Evolutionary conservation across 2,113 vertebrate genomes (phyloP), one percentile per base, ranked within the genome.

Genomic region (Lycaon pictus): DNA sequence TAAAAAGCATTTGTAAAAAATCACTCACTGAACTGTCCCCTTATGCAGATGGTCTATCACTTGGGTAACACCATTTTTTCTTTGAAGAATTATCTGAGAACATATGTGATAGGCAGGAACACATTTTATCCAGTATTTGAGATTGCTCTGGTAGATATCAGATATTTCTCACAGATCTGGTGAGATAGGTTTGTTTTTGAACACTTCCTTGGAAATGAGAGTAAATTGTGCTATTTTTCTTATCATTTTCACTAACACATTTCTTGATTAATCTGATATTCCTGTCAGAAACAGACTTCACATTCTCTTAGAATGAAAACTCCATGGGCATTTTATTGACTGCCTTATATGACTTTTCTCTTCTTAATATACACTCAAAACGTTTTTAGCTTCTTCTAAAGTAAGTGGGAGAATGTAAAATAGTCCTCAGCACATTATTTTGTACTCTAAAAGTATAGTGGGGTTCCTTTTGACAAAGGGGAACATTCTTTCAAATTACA

Each of bases 331-430:
- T 16, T 71, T 93, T 88, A 63, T 43, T 95, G 62, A 90, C 17
- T 76, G 62, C 27, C 63, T 92, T 96, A n/a, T 67, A 91, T 86
- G 58, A 71, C 53, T 97, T 96, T 96, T 35, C 72, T 91, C 29
- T 80, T 94, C 56, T 88, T 97, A 93, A 72, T 77, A 84, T 62
- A 82, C 11, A 95, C n/a, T 17, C 51, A 43, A 58, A n/a, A 69
- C 63, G 15, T 43, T 97, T 96, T 95, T 96, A 86, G 37, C 22
- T 62, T 74, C 79, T 93, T 56, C 7, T 76, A 74, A 84, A 94
- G 32, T 58, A 80, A 95, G 67, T 48, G 35, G 95, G 71, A 83
- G 48, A 80, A 58, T 67, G 35, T 43, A 79, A 90, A 95, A 85
- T 35, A 85, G 56, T 35, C 25, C 65, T 77, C 3, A 77, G 60